Base-by-base conservation (phyloP, 1,140 invertebrate genomes). In the Bombus terrestris region DNA sequence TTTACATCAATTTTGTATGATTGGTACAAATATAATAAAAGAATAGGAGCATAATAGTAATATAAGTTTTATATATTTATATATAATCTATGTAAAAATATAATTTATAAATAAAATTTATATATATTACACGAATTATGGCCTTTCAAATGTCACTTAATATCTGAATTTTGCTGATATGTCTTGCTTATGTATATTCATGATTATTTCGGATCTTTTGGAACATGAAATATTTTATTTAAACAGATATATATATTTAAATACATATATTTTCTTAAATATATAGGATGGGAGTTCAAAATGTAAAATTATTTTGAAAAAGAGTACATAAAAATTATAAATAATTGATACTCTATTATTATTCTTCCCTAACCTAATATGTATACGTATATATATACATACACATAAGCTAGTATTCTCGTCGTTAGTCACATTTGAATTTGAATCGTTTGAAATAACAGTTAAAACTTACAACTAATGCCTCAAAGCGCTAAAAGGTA, bases 31-130 rank as follows among this genome's bases (percentile, higher is more conserved):
- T 39, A 32, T 32, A 82, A 74, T 62, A 73, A 73, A 41, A 43
- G 12, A 73, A 35, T n/a, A 41, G 6, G n/a, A 68, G 32, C 35
- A 37, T 68, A n/a, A 41, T 72, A 22, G 8, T 25, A 39, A 62
- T 35, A 37, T 53, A 41, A 10, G 25, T 35, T 68, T n/a, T 69
- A 28, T 22, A 69, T 80, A 69, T 80, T 69, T 53, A 69, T 53
- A 37, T 10, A n/a, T 43, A 47, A 66, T 35, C 37, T 59, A 28
- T 57, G 47, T 53, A 53, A 53, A 53, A 53, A 53, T 53, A 53
- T 53, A 53, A 66, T 35, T 68, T 59, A 28, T 57, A 37, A 76
- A 76, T 76, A 76, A 76, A 76, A 59, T 76, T 28, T 59, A 28
- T 62, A 62, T n/a, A 62, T n/a, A n/a, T 76, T 43, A 0, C 15